Percentiles rank a stretch among this genome's conserved stretches.
phyloP scores from a whole-genome alignment of 1,140 invertebrate genomes.

The Protaetia brevitarsis region DNA sequence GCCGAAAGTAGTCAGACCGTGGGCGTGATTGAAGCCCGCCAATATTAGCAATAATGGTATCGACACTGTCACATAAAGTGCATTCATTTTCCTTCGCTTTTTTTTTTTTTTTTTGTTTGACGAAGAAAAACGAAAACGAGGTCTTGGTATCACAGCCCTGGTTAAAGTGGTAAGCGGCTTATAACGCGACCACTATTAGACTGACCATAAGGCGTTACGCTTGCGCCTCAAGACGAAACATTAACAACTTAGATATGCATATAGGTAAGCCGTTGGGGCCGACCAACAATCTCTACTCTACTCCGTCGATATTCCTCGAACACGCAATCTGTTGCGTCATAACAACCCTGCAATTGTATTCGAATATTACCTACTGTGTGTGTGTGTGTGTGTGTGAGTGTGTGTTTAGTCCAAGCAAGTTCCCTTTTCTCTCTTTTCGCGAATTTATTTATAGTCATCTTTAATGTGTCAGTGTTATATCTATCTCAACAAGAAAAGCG shows the following conservation, averaged over 20 bases:
- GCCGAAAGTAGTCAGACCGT: conserved; percentile 47
- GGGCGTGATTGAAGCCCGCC: conserved; percentile 48
- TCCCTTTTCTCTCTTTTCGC: too few relatives aligned
- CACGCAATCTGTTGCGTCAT: conserved; percentile 44
- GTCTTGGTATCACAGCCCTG: conserved; percentile 33
- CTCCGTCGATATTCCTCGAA: conserved; percentile 35
- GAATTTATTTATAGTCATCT: too few relatives aligned
- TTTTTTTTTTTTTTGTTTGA: conserved; percentile 23
- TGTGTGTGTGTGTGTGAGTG: background rate
- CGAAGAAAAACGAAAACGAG: conserved; percentile 28
- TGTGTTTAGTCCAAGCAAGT: background rate
- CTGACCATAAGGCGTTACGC: conserved; percentile 27
- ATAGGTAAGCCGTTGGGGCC: conserved; percentile 38
- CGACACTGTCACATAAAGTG: conserved; percentile 47
- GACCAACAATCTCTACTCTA: conserved; percentile 32
- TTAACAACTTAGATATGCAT: conserved; percentile 37
- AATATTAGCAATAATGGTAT: conserved; percentile 44
- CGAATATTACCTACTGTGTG: background rate
- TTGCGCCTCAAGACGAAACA: conserved; percentile 31
- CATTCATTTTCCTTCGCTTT: conserved; percentile 44
- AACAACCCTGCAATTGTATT: conserved; percentile 6
- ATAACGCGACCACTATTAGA: conserved; percentile 24
- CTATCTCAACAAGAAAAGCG: too few relatives aligned
- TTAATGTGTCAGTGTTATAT: too few relatives aligned
- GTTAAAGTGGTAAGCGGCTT: conserved; percentile 33